Percentiles rank a stretch among this genome's conserved stretches.
phyloP scores from a whole-genome alignment of 2,113 vertebrate genomes.

The Poeciliopsis retropinna region DNA sequence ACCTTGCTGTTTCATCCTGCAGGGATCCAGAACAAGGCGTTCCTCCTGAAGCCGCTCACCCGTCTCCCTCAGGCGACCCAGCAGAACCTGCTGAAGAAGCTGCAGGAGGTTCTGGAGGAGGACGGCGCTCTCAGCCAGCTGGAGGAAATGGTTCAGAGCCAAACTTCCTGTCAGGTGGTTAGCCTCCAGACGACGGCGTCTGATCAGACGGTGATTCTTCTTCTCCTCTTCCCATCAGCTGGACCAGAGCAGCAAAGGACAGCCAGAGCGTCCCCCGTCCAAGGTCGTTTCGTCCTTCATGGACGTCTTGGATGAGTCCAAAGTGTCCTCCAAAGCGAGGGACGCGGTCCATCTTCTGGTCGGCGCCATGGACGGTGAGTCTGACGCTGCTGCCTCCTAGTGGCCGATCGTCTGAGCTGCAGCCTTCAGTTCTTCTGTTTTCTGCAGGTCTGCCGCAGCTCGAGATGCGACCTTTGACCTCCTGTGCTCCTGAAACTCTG shows the following conservation, averaged over 20 bases:
- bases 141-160: background rate
- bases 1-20: background rate
- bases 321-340: background rate
- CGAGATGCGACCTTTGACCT: background rate
- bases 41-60: background rate
- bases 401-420: too few species aligned
- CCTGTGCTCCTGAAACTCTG: background rate
- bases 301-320: background rate
- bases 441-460: background rate
- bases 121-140: background rate
- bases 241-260: background rate
- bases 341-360: background rate
- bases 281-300: conserved; percentile 1
- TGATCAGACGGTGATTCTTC: background rate
- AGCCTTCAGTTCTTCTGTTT: background rate
- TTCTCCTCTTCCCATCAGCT: background rate
- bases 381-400: too few species aligned
- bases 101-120: background rate
- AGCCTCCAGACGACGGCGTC: background rate
- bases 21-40: background rate
- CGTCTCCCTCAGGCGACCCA: background rate
- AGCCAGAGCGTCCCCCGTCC: background rate
- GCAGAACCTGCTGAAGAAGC: background rate
- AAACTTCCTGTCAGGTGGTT: too few species aligned
- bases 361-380: background rate